Base-by-base conservation (phyloP, 2,888 invertebrate genomes). In the Drosophila kanekoi region DNA sequence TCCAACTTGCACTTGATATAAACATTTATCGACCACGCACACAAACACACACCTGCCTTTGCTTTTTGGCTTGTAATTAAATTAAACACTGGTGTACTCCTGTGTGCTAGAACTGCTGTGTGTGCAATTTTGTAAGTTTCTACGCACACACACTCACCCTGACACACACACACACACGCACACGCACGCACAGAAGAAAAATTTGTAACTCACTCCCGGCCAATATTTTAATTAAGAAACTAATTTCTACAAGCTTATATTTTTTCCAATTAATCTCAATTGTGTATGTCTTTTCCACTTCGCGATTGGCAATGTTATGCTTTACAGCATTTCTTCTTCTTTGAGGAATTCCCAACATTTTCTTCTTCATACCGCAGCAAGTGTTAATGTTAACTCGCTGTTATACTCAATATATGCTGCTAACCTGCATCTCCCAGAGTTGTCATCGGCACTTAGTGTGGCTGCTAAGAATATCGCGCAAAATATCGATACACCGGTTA, bases 261-360 rank as follows among this genome's bases (percentile, higher is more conserved):
- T 71, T 73, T 71, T 47, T 66, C 59, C 58, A 81, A 78, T 59
- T 45, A 68, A 60, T 37, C 53, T 71, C 28, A 38, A n/a, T 72
- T 68, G 64, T 83, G 78, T 76, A 69, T 69, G 64, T 64, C 62
- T 75, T 77, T 81, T 67, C 73, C 58, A 71, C 77, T 79, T 84
- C 79, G 81, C 81, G 73, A 83, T 75, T 75, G 76, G 66, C 62
- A 75, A 75, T 75, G 72, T 75, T 75, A 60, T 75, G 75, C 20
- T 41, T 23, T 20, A 47, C 64, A 74, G 53, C 13, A 35, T 35
- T 32, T 48, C 74, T 63, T 73, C 73, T 64, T 74, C 70, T 69
- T 74, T 64, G 64, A 54, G 64, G 45, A 69, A 73, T 33, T 18
- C 41, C 37, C 9, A 54, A 62, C 43, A 72, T 43, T 40, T 52